Base-by-base conservation (phyloP, 2,113 vertebrate species). In the Xiphias gladius region DNA sequence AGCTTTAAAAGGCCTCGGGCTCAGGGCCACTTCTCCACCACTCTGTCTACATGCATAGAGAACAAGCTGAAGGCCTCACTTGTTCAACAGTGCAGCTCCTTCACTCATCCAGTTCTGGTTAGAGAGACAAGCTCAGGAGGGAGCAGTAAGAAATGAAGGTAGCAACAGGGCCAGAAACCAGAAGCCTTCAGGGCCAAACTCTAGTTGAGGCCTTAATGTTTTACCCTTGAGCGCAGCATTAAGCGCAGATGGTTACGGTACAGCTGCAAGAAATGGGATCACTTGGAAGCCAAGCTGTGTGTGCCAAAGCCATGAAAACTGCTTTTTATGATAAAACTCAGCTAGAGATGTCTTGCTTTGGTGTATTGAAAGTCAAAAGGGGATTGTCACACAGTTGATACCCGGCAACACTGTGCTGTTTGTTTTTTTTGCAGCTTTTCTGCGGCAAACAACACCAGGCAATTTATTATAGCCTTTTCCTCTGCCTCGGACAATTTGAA, bases 231-330 rank as follows among this genome's bases (percentile, higher is more conserved):
- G 88, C 26, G 3, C 79, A 70, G 85, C 82, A 64, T 88, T 88
- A 73, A 63, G 82, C 78, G 70, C 93, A 90, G 89, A 89, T 91
- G 92, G 87, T 88, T 83, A 79, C 46, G 70, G 83, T 83, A 73
- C 91, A 93, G 90, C 88, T 93, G 93, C 88, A 78, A 90, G 83
- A 88, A 87, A 88, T 83, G 85, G 80, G 84, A 85, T 92, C 83
- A 74, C 80, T 81, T 83, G 79, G 81, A 83, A 80, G 66, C 80
- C 74, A 80, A 88, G 86, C 84, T 87, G 84, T 89, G 89, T 90
- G 78, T 69, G 80, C 81, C 80, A 85, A 82, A 71, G 76, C 86
- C 80, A 79, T 79, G 87, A 87, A 93, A 93, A 85, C 74, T 64
- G 41, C 73, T 82, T 92, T 92, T 90, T 87, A 74, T 86, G 90